These are phyloP conservation scores for Branchinecta sandiegonensis DNA, from an alignment of 2,888 invertebrate species.

Conservation along the genomic window DNA sequence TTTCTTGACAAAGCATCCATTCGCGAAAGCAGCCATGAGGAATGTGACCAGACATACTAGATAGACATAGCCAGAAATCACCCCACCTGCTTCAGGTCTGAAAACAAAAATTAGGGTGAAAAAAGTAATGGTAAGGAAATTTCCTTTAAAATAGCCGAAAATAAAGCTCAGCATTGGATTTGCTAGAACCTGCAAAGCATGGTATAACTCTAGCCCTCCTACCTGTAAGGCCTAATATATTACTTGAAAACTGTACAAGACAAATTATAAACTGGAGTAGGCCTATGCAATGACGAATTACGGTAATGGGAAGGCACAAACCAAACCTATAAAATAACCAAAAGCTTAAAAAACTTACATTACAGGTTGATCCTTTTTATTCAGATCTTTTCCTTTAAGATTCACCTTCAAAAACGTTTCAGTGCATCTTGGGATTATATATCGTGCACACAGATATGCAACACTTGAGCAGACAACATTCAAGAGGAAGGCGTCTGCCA, in stretches of 20 bases:
- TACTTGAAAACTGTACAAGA: too few relatives aligned
- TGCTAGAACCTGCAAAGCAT: too few relatives aligned
- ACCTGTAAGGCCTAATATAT: too few relatives aligned
- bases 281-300: too few relatives aligned
- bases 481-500: too few relatives aligned
- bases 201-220: too few relatives aligned
- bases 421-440: constrained; percentile 56
- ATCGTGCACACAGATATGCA: constrained; percentile 14
- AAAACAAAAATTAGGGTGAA: constrained; percentile 31
- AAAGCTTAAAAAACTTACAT: constrained; percentile 46
- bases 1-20: constrained; percentile 48
- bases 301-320: too few relatives aligned
- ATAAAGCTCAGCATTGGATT: too few relatives aligned
- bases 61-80: constrained; percentile 85
- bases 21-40: constrained; percentile 85
- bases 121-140: too few relatives aligned
- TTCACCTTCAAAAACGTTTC: constrained; percentile 80
- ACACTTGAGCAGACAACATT: too few relatives aligned
- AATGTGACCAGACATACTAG: constrained; percentile 83
- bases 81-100: constrained; percentile 92
- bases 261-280: too few relatives aligned
- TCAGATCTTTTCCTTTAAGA: constrained; percentile 75
- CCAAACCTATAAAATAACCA: background rate
- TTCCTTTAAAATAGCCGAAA: too few relatives aligned
- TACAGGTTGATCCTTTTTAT: constrained; percentile 62